Base-by-base conservation (phyloP, 2,888 invertebrate species). In the Baccha elongata region DNA sequence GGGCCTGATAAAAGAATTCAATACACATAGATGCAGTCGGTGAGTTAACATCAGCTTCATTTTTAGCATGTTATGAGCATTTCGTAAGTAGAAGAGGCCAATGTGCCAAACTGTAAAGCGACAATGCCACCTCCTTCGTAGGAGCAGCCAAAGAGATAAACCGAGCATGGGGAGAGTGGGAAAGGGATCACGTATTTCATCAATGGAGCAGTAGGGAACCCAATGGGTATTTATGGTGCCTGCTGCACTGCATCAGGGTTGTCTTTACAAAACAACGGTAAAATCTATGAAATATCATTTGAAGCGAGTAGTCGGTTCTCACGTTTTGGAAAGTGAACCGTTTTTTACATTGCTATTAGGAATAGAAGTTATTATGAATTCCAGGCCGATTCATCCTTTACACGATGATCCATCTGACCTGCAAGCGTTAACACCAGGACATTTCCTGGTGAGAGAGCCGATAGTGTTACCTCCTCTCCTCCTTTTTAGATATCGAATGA, bases 61-160 rank as follows among this genome's bases (percentile, higher is more conserved):
- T n/a, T n/a, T n/a, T n/a, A n/a, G n/a, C n/a, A n/a, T n/a, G n/a
- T n/a, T n/a, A n/a, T n/a, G n/a, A n/a, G n/a, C n/a, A n/a, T n/a
- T n/a, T n/a, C n/a, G n/a, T n/a, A 11, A 21, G 53, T 3, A 11
- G 37, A 8, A 13, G 87, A 3, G 26, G 84, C 3, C 85, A 84
- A 10, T 26, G 58, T 69, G n/a, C n/a, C n/a, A 5, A 55, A 83
- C 29, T n/a, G n/a, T n/a, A n/a, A n/a, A n/a, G n/a, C n/a, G n/a
- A n/a, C n/a, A n/a, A n/a, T n/a, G n/a, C n/a, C n/a, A n/a, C n/a
- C n/a, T n/a, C n/a, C n/a, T n/a, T n/a, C n/a, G n/a, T n/a, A n/a
- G n/a, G n/a, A n/a, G n/a, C n/a, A n/a, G n/a, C n/a, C n/a, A n/a
- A n/a, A n/a, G n/a, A n/a, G n/a, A n/a, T n/a, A n/a, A 44, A 17